These are phyloP conservation scores for roundworm (Caenorhabditis elegans) DNA, from an alignment of 1,140 invertebrate species.

Conservation along the genomic window DNA sequence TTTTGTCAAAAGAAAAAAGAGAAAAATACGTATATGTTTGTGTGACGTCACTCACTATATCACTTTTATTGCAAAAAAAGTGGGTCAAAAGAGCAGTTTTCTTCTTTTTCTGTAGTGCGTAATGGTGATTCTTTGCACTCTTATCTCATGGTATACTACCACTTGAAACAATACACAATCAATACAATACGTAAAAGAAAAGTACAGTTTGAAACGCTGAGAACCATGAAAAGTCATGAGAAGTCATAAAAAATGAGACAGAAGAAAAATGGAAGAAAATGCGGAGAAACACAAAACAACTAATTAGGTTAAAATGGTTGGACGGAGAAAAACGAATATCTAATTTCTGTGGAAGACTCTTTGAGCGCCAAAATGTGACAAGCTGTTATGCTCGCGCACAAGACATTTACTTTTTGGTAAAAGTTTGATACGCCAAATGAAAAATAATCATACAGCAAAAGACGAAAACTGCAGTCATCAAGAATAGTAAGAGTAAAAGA, in stretches of 20 bases:
- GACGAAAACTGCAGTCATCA: no score
- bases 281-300: background rate
- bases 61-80: background rate
- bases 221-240: background rate
- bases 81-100: background rate
- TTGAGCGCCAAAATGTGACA: no score
- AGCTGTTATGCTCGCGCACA: background rate
- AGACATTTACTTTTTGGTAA: no score
- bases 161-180: no score
- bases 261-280: background rate
- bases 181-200: background rate
- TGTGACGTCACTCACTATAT: slow-evolving; percentile 23
- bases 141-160: no score
- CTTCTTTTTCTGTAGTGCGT: no score
- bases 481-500: no score
- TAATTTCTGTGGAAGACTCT: background rate
- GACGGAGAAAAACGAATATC: background rate
- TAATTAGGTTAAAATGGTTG: slow-evolving; percentile 34
- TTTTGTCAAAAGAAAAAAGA: slow-evolving; percentile 14
- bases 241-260: background rate
- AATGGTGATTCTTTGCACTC: no score
- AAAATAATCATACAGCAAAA: no score
- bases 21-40: background rate
- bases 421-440: no score
- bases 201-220: background rate